phyloP scores from a whole-genome alignment of 2,113 vertebrate species.

The Epinephelus lanceolatus region DNA sequence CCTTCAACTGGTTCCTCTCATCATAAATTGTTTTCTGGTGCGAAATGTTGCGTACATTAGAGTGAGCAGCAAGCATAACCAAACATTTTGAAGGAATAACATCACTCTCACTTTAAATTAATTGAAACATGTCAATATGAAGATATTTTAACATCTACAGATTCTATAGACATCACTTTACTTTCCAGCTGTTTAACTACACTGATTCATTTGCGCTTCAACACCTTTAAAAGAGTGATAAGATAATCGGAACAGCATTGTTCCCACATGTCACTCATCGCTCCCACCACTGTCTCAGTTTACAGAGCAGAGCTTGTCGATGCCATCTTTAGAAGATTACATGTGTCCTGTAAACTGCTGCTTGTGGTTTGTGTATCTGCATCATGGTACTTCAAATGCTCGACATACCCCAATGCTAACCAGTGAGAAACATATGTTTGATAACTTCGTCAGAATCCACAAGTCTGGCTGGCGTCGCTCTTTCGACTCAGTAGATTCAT shows the following conservation, averaged over 20 bases:
- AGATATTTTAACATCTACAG: neutral
- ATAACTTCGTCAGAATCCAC: neutral
- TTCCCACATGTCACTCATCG: constrained; percentile 14
- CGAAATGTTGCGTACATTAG: neutral
- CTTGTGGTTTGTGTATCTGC: neutral
- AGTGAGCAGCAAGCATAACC: neutral
- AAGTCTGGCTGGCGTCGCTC: neutral
- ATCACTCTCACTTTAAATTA: neutral
- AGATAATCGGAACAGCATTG: constrained; percentile 13
- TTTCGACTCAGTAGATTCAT: neutral
- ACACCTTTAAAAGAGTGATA: neutral
- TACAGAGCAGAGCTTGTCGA: constrained; percentile 36
- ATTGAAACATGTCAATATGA: neutral
- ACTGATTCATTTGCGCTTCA: neutral
- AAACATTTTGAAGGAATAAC: neutral
- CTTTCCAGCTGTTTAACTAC: neutral
- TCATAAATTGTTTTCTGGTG: neutral
- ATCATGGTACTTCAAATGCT: neutral
- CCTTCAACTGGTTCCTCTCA: neutral
- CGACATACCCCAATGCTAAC: constrained; percentile 10
- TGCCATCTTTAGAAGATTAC: constrained; percentile 36
- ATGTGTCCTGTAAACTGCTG: constrained; percentile 2
- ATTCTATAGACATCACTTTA: neutral
- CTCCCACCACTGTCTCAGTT: constrained; percentile 31
- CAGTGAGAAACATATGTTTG: neutral